A percentile compares a stretch with the other conserved stretches of the same genome.
phyloP scores from a whole-genome alignment of 2,888 invertebrate species.

The Pimpla rufipes region DNA sequence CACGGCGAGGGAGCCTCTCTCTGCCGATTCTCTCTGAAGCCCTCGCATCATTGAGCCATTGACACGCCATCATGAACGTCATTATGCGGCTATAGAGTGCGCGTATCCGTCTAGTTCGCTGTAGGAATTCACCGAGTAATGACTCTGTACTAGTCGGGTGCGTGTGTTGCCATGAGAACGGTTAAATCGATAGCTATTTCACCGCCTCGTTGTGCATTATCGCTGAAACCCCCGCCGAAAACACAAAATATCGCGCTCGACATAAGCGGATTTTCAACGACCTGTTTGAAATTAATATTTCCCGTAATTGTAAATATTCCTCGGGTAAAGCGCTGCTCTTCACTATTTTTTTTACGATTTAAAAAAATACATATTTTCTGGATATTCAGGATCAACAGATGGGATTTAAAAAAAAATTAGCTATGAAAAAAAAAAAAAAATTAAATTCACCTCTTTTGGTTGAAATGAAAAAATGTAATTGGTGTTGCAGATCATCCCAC shows the following conservation, averaged over 20 bases:
- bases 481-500: no score
- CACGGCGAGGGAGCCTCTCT: slow-evolving; percentile 26
- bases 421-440: background rate
- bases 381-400: background rate
- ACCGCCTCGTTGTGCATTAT: background rate
- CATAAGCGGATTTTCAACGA: background rate
- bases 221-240: background rate
- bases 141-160: background rate
- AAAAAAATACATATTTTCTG: background rate
- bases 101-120: background rate
- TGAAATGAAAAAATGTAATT: background rate
- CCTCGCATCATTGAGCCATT: slow-evolving; percentile 60
- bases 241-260: background rate
- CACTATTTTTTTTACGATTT: no score
- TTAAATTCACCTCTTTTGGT: background rate
- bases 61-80: slow-evolving; percentile 59
- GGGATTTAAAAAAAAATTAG: background rate
- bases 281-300: background rate
- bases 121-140: slow-evolving; percentile 12
- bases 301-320: background rate
- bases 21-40: slow-evolving; percentile 28
- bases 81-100: slow-evolving; percentile 47
- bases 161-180: background rate
- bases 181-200: background rate
- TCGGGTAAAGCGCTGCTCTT: no score